These are phyloP conservation scores for Ailurus styani DNA, from an alignment of 2,113 vertebrate species.

Conservation along the genomic window DNA sequence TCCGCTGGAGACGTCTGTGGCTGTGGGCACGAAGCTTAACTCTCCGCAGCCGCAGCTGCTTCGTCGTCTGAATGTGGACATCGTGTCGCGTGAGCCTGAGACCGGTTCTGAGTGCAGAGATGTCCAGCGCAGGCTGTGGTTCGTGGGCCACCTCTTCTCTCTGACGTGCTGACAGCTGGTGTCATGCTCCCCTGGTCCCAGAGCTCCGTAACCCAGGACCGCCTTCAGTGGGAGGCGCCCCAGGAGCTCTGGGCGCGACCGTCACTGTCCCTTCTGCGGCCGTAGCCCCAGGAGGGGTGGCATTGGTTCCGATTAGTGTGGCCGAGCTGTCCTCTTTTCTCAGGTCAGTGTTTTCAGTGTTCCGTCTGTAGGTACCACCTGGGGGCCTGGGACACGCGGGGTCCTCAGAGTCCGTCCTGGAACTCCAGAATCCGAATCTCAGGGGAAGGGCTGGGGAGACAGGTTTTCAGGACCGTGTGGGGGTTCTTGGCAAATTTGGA, in stretches of 20 bases:
- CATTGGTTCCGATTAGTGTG: not conserved
- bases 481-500: not conserved
- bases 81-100: fast-evolving
- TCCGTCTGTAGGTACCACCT: not conserved
- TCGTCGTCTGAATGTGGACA: no score
- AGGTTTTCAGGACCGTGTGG: not conserved
- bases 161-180: no score
- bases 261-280: not conserved
- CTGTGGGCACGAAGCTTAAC: fast-evolving
- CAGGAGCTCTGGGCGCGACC: no score
- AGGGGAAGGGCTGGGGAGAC: not conserved
- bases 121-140: fast-evolving
- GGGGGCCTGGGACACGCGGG: not conserved
- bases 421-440: not conserved
- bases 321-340: not conserved
- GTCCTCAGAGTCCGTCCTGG: not conserved
- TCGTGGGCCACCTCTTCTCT: not conserved
- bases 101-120: not conserved
- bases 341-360: not conserved
- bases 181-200: no score
- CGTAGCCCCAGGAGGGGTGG: fast-evolving
- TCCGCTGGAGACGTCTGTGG: not conserved
- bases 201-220: fast-evolving
- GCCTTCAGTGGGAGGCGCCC: not conserved
- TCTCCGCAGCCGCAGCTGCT: not conserved